These are phyloP conservation scores for Chloroclysta siterata DNA, from an alignment of 2,888 invertebrate species.

Conservation along the genomic window DNA sequence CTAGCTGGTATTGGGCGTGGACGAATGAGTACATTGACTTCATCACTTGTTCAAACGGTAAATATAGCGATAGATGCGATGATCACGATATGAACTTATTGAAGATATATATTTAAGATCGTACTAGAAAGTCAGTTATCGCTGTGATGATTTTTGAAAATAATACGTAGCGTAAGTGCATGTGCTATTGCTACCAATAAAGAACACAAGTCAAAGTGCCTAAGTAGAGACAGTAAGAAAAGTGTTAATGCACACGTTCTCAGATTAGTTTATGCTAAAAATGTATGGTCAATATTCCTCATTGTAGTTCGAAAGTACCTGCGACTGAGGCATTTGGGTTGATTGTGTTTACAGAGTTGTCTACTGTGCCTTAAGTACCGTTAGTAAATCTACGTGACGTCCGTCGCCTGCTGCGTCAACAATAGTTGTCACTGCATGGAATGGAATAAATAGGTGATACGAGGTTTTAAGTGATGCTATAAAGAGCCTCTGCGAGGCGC, in stretches of 20 bases:
- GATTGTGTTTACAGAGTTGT: constrained; percentile 1
- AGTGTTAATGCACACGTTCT: no score
- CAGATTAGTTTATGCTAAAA: no score
- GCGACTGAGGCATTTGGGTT: constrained; percentile 7
- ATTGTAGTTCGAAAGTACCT: no score
- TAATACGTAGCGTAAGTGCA: no score
- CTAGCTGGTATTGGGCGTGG: constrained; percentile 8
- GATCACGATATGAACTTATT: neutral
- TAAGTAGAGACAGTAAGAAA: no score
- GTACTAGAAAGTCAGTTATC: no score
- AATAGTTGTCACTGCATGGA: neutral
- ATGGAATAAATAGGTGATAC: neutral
- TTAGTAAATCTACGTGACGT: constrained; percentile 13
- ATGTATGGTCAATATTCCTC: no score
- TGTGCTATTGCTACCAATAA: no score
- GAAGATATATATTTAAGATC: neutral
- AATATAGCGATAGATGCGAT: constrained; percentile 2
- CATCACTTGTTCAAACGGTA: constrained; percentile 20
- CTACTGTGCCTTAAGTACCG: constrained; percentile 13
- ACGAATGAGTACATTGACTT: constrained; percentile 27
- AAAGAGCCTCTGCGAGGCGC: no score
- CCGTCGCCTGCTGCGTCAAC: neutral
- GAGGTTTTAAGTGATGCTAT: no score
- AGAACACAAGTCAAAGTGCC: no score
- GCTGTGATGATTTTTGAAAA: no score